Evolutionary conservation across 2,797 vertebrate genomes (phyloP).

Genomic region (Halcyon badia): DNA sequence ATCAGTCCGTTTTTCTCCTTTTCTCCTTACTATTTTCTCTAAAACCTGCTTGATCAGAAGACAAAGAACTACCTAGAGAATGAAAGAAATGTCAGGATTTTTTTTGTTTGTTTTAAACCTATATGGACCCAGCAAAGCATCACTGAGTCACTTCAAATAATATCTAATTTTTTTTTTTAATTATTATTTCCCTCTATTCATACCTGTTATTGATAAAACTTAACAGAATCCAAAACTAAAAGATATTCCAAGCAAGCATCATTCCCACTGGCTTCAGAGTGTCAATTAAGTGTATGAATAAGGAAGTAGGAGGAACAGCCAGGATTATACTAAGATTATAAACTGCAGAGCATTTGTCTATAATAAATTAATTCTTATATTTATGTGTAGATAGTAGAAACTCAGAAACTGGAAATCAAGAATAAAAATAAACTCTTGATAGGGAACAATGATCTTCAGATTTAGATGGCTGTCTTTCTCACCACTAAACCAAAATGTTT

Average conservation of each 20-base stretch:
- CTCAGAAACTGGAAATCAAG: not conserved
- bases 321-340: not conserved
- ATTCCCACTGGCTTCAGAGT: not conserved
- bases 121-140: not conserved
- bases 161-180: accelerated
- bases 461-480: not conserved
- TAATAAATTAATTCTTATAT: not conserved
- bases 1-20: not conserved
- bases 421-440: not conserved
- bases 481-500: not conserved
- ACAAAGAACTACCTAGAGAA: not conserved
- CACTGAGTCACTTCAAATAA: not conserved
- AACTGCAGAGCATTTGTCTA: not conserved
- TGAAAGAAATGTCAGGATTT: not conserved
- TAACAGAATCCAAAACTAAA: not conserved
- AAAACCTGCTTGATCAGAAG: not conserved
- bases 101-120: not conserved
- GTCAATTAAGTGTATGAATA: not conserved
- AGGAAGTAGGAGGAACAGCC: not conserved
- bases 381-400: not conserved
- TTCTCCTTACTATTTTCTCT: not conserved
- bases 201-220: not conserved
- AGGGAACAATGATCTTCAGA: not conserved
- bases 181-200: not conserved
- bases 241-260: not conserved